Conservation (phyloP, 92 coral and sea anemone species). For the Ricordea florida region DNA sequence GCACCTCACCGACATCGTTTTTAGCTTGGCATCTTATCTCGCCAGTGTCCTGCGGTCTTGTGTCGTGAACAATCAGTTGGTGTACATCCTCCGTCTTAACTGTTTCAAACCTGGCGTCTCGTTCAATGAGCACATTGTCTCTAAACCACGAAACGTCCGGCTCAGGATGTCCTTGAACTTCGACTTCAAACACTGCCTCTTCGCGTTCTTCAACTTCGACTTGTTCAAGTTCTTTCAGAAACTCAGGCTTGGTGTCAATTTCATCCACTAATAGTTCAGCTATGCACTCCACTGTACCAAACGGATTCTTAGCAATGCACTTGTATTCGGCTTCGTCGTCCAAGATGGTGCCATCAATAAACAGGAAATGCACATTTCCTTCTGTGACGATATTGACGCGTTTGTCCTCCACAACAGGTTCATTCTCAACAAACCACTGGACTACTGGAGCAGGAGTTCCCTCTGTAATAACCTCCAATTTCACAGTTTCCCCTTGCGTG, state of each 20-base stretch:
- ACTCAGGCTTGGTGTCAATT: slow-evolving; percentile 67
- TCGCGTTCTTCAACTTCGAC: slow-evolving; percentile 52
- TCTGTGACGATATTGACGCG: slow-evolving; percentile 53
- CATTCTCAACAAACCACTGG: slow-evolving; percentile 75
- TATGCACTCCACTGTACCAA: slow-evolving; percentile 62
- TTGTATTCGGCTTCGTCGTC: slow-evolving; percentile 87
- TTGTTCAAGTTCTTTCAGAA: slow-evolving; percentile 59
- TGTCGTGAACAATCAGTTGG: slow-evolving; percentile 64
- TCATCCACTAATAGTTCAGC: slow-evolving; percentile 88
- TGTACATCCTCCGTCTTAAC: slow-evolving; percentile 41
- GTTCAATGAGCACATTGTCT: slow-evolving; percentile 63
- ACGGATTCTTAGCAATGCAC: slow-evolving; percentile 75
- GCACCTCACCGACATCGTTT: slow-evolving; percentile 75
- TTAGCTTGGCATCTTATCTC: slow-evolving; percentile 83
- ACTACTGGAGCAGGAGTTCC: slow-evolving; percentile 86
- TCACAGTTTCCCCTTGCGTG: slow-evolving; percentile 71
- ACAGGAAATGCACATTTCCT: slow-evolving; percentile 58
- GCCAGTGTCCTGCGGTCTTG: slow-evolving; percentile 72
- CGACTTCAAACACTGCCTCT: slow-evolving; percentile 70
- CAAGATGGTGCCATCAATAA: slow-evolving; percentile 69
- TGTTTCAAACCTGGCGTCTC: slow-evolving; percentile 61
- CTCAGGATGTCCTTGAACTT: slow-evolving; percentile 80
- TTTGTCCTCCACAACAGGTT: slow-evolving; percentile 72
- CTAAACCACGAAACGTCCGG: slow-evolving; percentile 86
- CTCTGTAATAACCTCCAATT: slow-evolving; percentile 73